Evolutionary conservation across 2,797 vertebrate genomes (phyloP).

Genomic region (Otolemur crassicaudatus): DNA sequence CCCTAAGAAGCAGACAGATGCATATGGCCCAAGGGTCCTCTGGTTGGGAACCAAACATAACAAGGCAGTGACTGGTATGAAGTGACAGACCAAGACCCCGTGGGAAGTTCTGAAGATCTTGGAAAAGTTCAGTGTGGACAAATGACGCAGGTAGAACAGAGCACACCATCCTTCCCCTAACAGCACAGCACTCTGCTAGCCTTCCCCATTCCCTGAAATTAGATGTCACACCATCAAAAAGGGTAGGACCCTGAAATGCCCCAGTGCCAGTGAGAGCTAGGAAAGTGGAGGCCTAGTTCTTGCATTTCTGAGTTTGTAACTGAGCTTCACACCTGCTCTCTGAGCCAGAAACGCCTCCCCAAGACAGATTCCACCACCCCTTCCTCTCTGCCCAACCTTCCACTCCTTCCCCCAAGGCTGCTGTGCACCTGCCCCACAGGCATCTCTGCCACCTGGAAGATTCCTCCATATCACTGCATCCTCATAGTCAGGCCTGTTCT

Average conservation of each 20-base stretch:
- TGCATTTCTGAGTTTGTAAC: background rate
- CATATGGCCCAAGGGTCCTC: background rate
- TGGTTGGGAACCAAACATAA: background rate
- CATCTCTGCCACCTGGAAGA: background rate
- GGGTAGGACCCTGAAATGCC: too few species aligned
- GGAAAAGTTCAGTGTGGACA: background rate
- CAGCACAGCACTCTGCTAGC: fast-evolving
- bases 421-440: background rate
- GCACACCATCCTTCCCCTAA: fast-evolving
- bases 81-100: fast-evolving
- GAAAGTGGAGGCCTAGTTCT: background rate
- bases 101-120: fast-evolving
- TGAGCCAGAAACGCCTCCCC: background rate
- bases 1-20: background rate
- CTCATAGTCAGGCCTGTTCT: background rate
- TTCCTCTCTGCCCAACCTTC: background rate
- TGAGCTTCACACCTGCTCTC: background rate
- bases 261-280: background rate
- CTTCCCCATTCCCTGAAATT: background rate
- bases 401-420: background rate
- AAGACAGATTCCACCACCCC: background rate
- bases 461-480: fast-evolving
- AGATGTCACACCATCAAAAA: background rate
- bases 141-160: fast-evolving
- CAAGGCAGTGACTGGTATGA: background rate